Evolutionary conservation across 2,113 vertebrate genomes (phyloP).

Genomic region (Barnardius zonarius): DNA sequence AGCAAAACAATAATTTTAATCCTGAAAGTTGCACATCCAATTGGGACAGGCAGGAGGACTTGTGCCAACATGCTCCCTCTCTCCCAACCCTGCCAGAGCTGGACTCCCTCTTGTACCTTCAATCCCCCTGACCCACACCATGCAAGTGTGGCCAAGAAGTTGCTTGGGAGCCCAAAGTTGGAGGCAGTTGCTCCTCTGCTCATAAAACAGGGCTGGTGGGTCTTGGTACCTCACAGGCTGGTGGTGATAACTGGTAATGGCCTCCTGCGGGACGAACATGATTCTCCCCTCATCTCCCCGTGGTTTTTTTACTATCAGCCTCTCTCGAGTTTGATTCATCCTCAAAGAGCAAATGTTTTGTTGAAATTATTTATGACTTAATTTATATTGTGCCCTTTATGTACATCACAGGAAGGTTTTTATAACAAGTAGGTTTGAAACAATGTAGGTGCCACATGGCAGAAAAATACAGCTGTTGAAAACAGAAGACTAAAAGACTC

Average conservation of each 20-base stretch:
- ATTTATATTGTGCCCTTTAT: neutral
- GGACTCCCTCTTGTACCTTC: neutral
- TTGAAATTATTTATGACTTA: neutral
- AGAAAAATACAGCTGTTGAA: neutral
- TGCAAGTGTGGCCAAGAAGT: neutral
- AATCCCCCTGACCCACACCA: neutral
- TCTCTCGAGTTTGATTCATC: neutral
- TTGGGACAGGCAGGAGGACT: neutral
- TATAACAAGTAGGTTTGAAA: neutral
- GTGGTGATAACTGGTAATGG: neutral
- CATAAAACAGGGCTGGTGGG: neutral
- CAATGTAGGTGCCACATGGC: neutral
- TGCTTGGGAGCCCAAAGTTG: neutral
- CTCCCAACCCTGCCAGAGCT: accelerated
- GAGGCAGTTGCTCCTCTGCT: neutral
- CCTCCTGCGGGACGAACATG: neutral
- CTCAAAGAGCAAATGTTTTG: neutral
- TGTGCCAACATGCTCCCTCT: neutral
- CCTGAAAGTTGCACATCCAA: neutral
- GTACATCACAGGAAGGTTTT: neutral
- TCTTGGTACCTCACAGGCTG: neutral
- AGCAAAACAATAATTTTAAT: constrained; percentile 36
- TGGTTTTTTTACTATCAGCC: neutral
- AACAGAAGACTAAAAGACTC: neutral
- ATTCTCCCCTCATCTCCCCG: neutral